Conservation (phyloP, 1,140 invertebrate species). For the Helicoverpa armigera region DNA sequence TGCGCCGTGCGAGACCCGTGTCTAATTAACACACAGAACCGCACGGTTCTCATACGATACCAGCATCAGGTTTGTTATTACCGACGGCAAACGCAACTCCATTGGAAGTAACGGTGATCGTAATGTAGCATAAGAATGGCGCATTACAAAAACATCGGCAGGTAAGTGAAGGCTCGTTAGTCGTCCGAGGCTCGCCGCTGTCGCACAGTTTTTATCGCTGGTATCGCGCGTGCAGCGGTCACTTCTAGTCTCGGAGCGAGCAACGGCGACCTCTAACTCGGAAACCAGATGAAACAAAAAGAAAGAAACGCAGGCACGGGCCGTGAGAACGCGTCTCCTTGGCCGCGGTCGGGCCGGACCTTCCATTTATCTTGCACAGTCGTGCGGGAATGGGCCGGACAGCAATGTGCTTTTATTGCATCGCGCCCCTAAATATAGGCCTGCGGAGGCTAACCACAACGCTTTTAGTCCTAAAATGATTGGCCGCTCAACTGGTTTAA, state of each 20-base stretch:
- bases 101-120: slow-evolving; percentile 52
- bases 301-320: slow-evolving; percentile 81
- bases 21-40: slow-evolving; percentile 77
- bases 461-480: slow-evolving; percentile 74
- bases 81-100: slow-evolving; percentile 26
- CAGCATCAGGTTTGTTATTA: slow-evolving; percentile 40
- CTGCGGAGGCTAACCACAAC: slow-evolving; percentile 68
- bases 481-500: slow-evolving; percentile 58
- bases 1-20: slow-evolving; percentile 72
- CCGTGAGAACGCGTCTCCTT: slow-evolving; percentile 85
- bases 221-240: slow-evolving; percentile 80
- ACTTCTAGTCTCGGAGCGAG: slow-evolving; percentile 75
- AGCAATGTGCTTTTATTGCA: slow-evolving; percentile 84
- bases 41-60: slow-evolving; percentile 57
- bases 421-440: slow-evolving; percentile 83
- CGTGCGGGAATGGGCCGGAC: slow-evolving; percentile 82
- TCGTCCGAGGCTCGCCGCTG: slow-evolving; percentile 59
- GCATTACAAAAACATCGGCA: slow-evolving; percentile 59
- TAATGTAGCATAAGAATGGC: slow-evolving; percentile 52
- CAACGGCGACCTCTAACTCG: slow-evolving; percentile 82
- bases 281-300: slow-evolving; percentile 84
- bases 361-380: slow-evolving; percentile 85
- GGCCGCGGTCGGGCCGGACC: slow-evolving; percentile 67
- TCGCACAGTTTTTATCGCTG: slow-evolving; percentile 76
- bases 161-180: slow-evolving; percentile 73